Evolutionary conservation across 2,113 vertebrate genomes (phyloP).

Genomic region (Ondatra zibethicus): DNA sequence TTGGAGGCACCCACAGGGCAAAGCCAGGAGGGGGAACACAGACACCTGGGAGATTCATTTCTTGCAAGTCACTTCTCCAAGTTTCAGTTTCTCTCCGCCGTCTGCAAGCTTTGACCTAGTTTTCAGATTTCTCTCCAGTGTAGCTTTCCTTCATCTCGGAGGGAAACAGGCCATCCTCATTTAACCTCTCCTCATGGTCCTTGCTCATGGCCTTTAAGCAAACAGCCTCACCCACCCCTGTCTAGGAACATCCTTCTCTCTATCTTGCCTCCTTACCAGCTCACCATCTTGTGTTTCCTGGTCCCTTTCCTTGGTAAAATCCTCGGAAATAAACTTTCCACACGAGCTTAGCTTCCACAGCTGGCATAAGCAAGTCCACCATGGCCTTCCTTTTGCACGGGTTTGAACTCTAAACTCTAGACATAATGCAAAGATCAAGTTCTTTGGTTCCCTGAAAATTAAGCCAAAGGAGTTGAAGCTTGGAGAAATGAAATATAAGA

Average conservation of each 20-base stretch:
- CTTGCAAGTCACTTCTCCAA: not conserved
- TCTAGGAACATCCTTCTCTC: not conserved
- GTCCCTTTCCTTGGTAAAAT: not conserved
- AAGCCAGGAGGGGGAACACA: not conserved
- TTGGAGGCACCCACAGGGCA: not conserved
- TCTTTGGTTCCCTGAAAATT: not conserved
- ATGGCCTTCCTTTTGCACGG: not conserved
- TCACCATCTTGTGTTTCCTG: not conserved
- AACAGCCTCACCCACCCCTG: not conserved
- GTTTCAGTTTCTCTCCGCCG: not conserved
- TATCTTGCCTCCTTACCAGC: not conserved
- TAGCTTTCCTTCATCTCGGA: not conserved
- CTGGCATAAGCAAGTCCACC: not conserved
- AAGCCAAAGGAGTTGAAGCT: not conserved
- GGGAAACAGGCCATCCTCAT: not conserved
- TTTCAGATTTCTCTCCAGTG: conserved; percentile 28
- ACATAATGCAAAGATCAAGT: not conserved
- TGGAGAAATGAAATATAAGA: not conserved
- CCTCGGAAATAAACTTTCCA: conserved; percentile 5
- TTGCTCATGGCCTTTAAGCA: not conserved
- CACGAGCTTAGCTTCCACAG: not conserved
- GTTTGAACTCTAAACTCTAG: not conserved
- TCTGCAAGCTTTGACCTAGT: not conserved
- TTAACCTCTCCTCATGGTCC: not conserved
- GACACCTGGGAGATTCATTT: not conserved